Percentiles rank a stretch among this genome's conserved stretches.
Evolutionary conservation across 2,888 invertebrate genomes (phyloP).

Genomic region (Phortica magna): DNA sequence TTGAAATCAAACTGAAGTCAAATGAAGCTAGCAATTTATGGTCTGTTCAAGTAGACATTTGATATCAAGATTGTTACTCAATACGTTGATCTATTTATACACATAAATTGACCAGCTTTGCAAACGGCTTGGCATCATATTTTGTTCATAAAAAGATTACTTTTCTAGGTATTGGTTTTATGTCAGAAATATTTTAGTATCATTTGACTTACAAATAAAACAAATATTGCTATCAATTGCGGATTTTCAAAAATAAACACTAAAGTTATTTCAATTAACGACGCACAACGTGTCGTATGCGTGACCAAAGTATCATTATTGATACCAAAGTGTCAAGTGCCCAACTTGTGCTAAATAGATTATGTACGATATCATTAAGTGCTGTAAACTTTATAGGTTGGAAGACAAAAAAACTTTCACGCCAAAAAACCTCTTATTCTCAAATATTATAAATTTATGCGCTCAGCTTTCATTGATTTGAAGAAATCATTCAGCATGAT

Average conservation of each 20-base stretch:
- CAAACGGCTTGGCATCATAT: no score
- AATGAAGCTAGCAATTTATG: no score
- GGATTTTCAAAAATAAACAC: not conserved
- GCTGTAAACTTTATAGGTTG: not conserved
- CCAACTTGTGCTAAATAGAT: slow-evolving; percentile 1
- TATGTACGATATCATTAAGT: not conserved
- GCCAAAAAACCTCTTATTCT: not conserved
- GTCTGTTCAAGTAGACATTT: no score
- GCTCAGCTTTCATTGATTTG: not conserved
- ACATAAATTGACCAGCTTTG: no score
- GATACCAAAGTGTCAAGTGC: not conserved
- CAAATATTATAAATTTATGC: not conserved
- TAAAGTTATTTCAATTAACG: not conserved
- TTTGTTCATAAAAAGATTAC: no score
- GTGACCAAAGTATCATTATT: not conserved
- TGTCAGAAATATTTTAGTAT: no score
- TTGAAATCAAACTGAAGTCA: no score
- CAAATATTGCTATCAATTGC: not conserved
- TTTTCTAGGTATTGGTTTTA: no score
- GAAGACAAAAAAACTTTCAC: not conserved
- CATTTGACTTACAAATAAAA: not conserved
- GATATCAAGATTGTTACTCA: no score
- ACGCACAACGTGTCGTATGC: not conserved
- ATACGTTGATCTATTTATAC: no score
- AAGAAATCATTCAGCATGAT: no score